Evolutionary conservation across 2,113 vertebrate species (phyloP).

Genomic region (Barnardius zonarius): DNA sequence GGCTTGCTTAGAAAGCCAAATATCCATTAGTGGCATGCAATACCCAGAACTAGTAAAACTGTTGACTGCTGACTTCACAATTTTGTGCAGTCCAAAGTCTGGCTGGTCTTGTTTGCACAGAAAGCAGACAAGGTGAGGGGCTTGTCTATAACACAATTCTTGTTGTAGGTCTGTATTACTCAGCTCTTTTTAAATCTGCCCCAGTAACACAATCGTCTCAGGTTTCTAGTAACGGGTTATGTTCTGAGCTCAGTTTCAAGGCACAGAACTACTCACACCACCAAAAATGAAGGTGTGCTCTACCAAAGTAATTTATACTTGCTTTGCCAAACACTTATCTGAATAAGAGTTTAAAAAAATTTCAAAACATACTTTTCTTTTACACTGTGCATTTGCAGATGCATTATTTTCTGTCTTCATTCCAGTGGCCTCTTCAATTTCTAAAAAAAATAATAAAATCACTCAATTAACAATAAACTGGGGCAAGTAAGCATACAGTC

Average conservation of each 20-base stretch:
- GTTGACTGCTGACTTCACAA: background rate
- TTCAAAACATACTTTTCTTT: constrained; percentile 76
- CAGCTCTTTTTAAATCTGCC: background rate
- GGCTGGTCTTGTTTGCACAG: background rate
- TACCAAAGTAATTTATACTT: background rate
- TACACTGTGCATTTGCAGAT: constrained; percentile 46
- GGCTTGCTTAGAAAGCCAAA: background rate
- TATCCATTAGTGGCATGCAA: background rate
- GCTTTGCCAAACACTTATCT: background rate
- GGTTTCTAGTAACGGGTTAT: fast-evolving
- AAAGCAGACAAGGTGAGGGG: background rate
- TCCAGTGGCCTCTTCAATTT: constrained; percentile 78
- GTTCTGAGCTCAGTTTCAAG: background rate
- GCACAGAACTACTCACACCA: background rate
- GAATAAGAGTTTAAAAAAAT: background rate
- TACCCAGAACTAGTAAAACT: background rate
- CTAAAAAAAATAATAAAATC: constrained; percentile 65
- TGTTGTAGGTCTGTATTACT: background rate
- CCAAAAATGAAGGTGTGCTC: background rate
- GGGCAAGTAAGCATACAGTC: background rate
- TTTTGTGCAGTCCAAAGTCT: background rate
- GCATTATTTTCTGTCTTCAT: constrained; percentile 12
- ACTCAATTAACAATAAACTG: background rate
- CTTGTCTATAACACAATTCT: background rate
- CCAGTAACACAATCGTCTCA: background rate